phyloP scores from a whole-genome alignment of 2,797 vertebrate species.

The Sciurus carolinensis region DNA sequence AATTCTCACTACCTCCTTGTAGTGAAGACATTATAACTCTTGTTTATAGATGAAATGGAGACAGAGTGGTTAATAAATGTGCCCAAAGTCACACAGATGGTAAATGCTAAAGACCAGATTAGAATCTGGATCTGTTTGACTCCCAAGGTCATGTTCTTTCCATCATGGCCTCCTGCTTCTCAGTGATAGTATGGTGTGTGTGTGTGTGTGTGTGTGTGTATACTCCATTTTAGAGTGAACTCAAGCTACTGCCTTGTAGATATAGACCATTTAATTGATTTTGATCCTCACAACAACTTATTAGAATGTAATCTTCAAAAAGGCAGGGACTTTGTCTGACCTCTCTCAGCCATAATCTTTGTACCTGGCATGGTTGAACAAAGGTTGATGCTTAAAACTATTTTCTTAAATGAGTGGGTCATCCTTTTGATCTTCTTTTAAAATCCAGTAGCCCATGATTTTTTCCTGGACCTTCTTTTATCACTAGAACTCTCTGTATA shows the following conservation, averaged over 20 bases:
- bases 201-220: too few relatives aligned
- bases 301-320: background rate
- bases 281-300: background rate
- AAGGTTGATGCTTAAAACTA: background rate
- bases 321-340: background rate
- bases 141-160: background rate
- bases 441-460: background rate
- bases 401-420: slow-evolving; percentile 14
- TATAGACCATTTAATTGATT: slow-evolving; percentile 40
- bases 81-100: background rate
- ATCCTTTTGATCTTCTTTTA: background rate
- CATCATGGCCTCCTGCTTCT: background rate
- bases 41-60: background rate
- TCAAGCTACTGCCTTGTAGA: background rate
- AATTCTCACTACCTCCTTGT: background rate
- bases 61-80: background rate
- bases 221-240: background rate
- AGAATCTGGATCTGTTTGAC: slow-evolving; percentile 51
- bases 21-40: slow-evolving; percentile 25
- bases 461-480: background rate
- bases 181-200: background rate
- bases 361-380: background rate
- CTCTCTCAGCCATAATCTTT: background rate
- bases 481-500: background rate
- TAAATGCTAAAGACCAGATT: background rate